These are phyloP conservation scores for Manduca sexta DNA, from an alignment of 1,140 invertebrate genomes.

Conservation along the genomic window DNA sequence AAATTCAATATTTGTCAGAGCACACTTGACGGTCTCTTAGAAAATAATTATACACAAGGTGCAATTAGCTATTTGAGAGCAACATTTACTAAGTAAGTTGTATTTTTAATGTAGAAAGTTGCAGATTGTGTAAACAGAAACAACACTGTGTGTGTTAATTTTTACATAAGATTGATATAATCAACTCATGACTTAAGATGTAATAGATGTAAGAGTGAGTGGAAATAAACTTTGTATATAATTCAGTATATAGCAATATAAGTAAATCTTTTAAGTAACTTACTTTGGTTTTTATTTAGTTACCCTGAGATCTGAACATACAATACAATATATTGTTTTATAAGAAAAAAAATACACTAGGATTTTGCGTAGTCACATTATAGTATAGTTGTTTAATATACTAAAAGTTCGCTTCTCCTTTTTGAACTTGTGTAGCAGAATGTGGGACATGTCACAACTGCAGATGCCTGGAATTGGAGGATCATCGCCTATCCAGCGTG, in stretches of 20 bases:
- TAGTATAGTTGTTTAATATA: background rate
- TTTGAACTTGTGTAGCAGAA: too few relatives aligned
- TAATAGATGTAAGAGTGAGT: conserved; percentile 62
- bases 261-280: conserved; percentile 71
- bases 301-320: conserved; percentile 58
- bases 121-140: conserved; percentile 45
- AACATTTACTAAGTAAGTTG: conserved; percentile 32
- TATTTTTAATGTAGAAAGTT: conserved; percentile 47
- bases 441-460: too few relatives aligned
- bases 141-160: conserved; percentile 52
- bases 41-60: conserved; percentile 35
- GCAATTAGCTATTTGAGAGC: conserved; percentile 47
- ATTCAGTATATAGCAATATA: conserved; percentile 67
- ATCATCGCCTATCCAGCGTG: background rate
- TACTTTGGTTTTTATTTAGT: conserved; percentile 58
- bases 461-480: background rate
- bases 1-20: background rate
- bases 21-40: conserved; percentile 8
- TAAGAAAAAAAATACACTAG: too few relatives aligned
- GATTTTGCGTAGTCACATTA: background rate
- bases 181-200: conserved; percentile 65
- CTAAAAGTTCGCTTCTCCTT: conserved; percentile 15
- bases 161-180: conserved; percentile 68
- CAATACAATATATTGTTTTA: conserved; percentile 5
- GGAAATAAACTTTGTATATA: conserved; percentile 68